Conservation (phyloP, 2,113 vertebrate species). For the Turnix velox region DNA sequence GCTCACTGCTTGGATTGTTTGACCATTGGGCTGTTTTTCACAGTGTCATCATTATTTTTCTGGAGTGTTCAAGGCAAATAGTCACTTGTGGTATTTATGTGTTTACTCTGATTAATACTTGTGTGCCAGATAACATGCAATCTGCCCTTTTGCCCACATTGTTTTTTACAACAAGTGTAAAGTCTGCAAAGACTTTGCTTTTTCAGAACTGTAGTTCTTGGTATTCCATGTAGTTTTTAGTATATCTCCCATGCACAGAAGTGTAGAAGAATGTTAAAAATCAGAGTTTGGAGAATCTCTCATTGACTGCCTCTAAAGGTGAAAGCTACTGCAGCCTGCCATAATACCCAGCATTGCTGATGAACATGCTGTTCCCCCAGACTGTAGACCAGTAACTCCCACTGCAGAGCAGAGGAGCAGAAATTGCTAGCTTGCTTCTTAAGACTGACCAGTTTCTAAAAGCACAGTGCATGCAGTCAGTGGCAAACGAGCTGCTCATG, state of each 20-base stretch:
- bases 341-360: background rate
- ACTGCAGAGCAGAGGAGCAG: background rate
- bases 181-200: background rate
- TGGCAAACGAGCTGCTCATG: background rate
- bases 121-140: background rate
- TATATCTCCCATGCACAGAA: background rate
- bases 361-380: background rate
- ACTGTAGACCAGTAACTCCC: accelerated
- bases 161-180: background rate
- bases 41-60: background rate
- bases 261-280: background rate
- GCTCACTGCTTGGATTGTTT: background rate
- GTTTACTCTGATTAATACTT: background rate
- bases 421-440: background rate
- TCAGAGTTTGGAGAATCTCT: background rate
- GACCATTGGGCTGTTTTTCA: background rate
- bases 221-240: background rate
- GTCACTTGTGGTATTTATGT: background rate
- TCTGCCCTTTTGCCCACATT: background rate
- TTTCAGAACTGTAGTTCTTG: background rate
- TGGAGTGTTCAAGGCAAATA: background rate
- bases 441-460: background rate
- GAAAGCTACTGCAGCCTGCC: background rate
- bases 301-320: background rate
- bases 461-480: accelerated